A percentile compares a stretch with the other conserved stretches of the same genome.
These are phyloP conservation scores for Ellobium chinense DNA, from an alignment of 2,888 invertebrate species.

Conservation along the genomic window DNA sequence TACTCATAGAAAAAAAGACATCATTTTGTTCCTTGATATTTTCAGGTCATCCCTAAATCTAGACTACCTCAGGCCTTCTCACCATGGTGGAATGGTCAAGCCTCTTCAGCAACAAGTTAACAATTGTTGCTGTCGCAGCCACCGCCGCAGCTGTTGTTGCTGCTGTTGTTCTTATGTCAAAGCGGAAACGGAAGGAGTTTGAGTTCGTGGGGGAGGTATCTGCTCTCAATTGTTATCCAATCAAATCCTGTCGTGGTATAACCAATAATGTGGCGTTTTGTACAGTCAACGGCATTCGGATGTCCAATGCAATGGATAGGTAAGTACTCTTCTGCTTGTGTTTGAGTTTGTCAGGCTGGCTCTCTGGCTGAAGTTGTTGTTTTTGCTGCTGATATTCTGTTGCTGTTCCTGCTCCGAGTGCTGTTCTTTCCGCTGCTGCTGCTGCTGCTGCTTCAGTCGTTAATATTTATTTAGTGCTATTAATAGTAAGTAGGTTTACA, in stretches of 20 bases:
- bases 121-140: constrained; percentile 5
- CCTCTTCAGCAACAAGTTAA: background rate
- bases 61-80: no score
- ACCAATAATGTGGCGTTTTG: constrained; percentile 57
- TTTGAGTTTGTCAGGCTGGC: no score
- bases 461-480: no score
- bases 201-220: constrained; percentile 62
- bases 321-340: constrained; percentile 40
- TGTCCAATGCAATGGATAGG: constrained; percentile 65
- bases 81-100: constrained; percentile 34
- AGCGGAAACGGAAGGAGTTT: constrained; percentile 9
- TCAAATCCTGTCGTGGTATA: constrained; percentile 67
- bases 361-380: no score
- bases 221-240: constrained; percentile 63
- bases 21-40: background rate
- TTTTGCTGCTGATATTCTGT: no score
- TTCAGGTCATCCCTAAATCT: background rate
- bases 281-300: constrained; percentile 59
- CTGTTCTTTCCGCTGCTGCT: no score
- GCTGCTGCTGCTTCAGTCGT: no score
- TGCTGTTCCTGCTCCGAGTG: no score
- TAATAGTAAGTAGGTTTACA: no score
- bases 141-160: constrained; percentile 13
- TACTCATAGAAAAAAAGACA: no score
- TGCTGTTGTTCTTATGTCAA: constrained; percentile 7